Evolutionary conservation across 2,888 invertebrate species (phyloP), one percentile per base, ranked within the genome.

Genomic region (Drosophila multiciliata): DNA sequence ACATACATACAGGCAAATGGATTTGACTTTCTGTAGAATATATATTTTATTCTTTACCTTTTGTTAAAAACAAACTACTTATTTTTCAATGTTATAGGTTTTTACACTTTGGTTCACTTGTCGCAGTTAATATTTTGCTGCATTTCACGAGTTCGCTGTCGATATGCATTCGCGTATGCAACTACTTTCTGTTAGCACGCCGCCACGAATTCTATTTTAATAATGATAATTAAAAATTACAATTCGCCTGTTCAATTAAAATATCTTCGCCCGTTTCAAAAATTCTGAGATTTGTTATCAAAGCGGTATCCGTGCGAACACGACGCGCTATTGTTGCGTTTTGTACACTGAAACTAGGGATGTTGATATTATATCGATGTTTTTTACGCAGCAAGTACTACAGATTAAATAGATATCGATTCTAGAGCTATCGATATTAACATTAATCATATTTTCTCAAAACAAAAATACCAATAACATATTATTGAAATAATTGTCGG

Each of bases 241-340:
- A 60, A 33, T 62, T 55, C 45, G 50, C 54, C 17, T 45, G 33
- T 54, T 57, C 36, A 40, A 70, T 76, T 69, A 38, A 53, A 52
- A 62, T 36, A 71, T 65, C 58, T 77, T 53, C 38, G 36, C 17
- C 33, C 49, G 71, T 62, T 78, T 78, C 58, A 59, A 77, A 81
- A 66, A 58, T 38, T 57, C 38, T 59, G 11, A 33, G 55, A 62
- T 29, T 40, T 62, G 33, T 66, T 77, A 60, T 67, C 33, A 65
- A 62, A 53, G 81, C 77, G 78, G 82, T 63, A 59, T 54, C 64
- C 78, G 78, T 81, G 66, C 62, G 78, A 63, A 77, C 78, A 48
- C 78, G 82, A 78, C 78, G 82, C 78, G 67, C 82, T 81, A 61
- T 81, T 81, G 78, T 77, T 72, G 67, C 78, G 80, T 52, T 77